Base-by-base conservation (phyloP, 2,888 invertebrate genomes). In the Drosophila crucigera region DNA sequence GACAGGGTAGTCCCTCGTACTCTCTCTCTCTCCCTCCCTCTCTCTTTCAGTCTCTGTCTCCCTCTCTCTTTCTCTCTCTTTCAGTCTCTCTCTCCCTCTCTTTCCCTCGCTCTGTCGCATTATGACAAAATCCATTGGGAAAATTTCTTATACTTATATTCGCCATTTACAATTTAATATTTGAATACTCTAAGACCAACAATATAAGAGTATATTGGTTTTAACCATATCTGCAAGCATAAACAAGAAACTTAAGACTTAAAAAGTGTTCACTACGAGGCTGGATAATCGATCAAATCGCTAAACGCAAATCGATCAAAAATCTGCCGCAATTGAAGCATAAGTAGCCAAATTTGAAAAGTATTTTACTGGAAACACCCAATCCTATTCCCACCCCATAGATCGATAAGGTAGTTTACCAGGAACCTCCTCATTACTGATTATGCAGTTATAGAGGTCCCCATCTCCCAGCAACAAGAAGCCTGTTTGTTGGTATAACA, bases 81-180 rank as follows among this genome's bases (percentile, higher is more conserved):
- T 55, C 5, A n/a, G n/a, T 70, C 50, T 56, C 31, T 49, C 22
- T 30, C 41, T 31, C 16, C 28, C 62, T 59, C 5, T 75, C 47
- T 60, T 54, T 50, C 16, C 25, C 37, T 25, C 16, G 30, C 53
- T 53, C 9, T 76, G 56, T 54, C 60, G 59, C 71, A 76, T 56
- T 68, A 63, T 35, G 69, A 59, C 58, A 71, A 61, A 35, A 33
- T 19, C 43, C 49, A 59, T 25, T 56, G 7, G 28, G 30, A 14
- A 47, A 39, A 55, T 65, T 43, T 60, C 16, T 35, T 39, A 9
- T 59, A 49, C 10, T 16, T n/a, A 37, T 37, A n/a, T 41, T 41
- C n/a, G n/a, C n/a, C n/a, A 41, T n/a, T 10, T 41, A 14, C 3
- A 43, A 43, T 22, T 6, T 22, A 22, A 43, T 43, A 22, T 43